Evolutionary conservation across 2,113 vertebrate species (phyloP).

Genomic region (Psammodynastes pulverulentus): DNA sequence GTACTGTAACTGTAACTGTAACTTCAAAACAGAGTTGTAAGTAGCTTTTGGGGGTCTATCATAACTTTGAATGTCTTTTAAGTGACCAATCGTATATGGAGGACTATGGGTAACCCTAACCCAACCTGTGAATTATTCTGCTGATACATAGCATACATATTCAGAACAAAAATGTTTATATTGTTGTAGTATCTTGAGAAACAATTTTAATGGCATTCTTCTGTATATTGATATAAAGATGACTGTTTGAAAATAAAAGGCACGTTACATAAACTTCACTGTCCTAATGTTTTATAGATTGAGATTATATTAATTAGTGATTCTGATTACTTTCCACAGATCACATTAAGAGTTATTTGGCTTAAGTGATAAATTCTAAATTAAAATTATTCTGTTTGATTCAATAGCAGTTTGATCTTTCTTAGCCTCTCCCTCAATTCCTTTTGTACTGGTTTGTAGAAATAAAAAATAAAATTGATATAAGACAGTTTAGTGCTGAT

Average conservation of each 20-base stretch:
- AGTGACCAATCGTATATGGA: not conserved
- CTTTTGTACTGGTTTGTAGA: not conserved
- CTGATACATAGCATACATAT: not conserved
- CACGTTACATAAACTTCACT: not conserved
- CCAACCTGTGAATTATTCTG: not conserved
- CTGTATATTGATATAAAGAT: not conserved
- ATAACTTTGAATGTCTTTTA: not conserved
- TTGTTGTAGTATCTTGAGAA: not conserved
- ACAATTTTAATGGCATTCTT: not conserved
- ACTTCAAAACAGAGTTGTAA: not conserved
- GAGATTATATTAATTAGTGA: not conserved
- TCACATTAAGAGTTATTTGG: not conserved
- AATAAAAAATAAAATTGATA: not conserved
- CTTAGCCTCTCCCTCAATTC: not conserved
- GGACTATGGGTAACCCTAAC: conserved; percentile 55
- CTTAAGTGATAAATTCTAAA: not conserved
- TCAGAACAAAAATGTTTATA: not conserved
- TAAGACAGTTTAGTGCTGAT: not conserved
- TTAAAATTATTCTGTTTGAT: not conserved
- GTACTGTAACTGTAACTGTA: not conserved
- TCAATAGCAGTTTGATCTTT: not conserved
- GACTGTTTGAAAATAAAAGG: not conserved
- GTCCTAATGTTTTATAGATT: not conserved
- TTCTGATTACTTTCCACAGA: not conserved
- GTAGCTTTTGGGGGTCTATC: not conserved